Base-by-base conservation (phyloP, 2,113 vertebrate species). In the Mungos mungo region DNA sequence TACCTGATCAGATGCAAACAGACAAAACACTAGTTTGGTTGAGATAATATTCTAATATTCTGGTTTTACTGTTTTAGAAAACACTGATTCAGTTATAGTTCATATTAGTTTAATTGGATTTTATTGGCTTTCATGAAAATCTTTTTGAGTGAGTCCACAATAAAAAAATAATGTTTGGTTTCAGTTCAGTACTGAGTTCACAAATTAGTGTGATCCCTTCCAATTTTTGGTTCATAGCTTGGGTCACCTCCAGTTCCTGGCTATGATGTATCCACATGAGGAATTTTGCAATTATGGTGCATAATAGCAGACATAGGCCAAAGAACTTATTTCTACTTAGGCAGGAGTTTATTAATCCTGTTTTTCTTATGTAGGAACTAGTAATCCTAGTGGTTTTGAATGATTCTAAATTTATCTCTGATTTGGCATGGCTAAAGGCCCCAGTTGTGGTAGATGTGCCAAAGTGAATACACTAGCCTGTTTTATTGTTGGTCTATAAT, bases 51-150 rank as follows among this genome's bases (percentile, higher is more conserved):
- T 76, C 68, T 90, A 35, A 76, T 82, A 47, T 63, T 96, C 60
- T 87, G 54, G 66, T 85, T 96, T 25, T 92, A 4, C 29, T 45
- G 88, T 90, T 93, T 93, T 88, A 88, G 77, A 91, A 95, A 88
- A 84, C 10, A 63, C 29, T 45, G 23, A 15, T 93, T 91, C 33
- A 25, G 47, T 72, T 96, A 31, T 66, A 84, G 23, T 63, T 93
- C 57, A 85, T 50, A 83, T n/a, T 45, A 82, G 14, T 90, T 95
- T 71, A 79, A 23, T 57, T 71, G 18, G 38, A 45, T 93, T 93
- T 92, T 74, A 60, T 80, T 93, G n/a, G 7, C 83, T 96, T 95
- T 88, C 54, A 92, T 13, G 54, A 54, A 86, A 89, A 69, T 81
- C 15, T 63, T 88, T 94, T 84, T 94, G 65, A 9, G 72, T 81